These are phyloP conservation scores for Miltochrista miniata DNA, from an alignment of 2,888 invertebrate species.

Conservation along the genomic window DNA sequence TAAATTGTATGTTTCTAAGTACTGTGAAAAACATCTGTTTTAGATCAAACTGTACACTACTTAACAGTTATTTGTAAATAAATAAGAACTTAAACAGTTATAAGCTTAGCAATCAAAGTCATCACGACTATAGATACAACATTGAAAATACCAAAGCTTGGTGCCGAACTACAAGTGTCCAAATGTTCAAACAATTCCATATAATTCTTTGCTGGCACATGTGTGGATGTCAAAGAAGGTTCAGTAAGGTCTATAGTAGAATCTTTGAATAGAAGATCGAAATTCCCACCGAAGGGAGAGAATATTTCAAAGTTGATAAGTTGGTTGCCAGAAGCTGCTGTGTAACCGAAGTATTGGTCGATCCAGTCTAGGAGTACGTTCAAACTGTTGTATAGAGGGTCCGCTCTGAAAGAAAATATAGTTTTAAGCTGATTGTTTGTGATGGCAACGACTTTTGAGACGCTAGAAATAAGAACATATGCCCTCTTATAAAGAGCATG, in stretches of 20 bases:
- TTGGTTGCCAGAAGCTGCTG: conserved; percentile 51
- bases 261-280: conserved; percentile 85
- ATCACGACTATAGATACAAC: conserved; percentile 51
- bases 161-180: conserved; percentile 59
- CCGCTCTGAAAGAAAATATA: conserved; percentile 48
- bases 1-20: too few species aligned
- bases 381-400: conserved; percentile 57
- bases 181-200: conserved; percentile 79
- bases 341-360: conserved; percentile 80
- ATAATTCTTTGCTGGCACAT: conserved; percentile 80
- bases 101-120: conserved; percentile 46
- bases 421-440: too few species aligned
- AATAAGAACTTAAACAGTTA: conserved; percentile 38
- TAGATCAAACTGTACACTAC: too few species aligned
- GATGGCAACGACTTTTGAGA: too few species aligned
- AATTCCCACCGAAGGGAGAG: conserved; percentile 79
- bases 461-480: too few species aligned
- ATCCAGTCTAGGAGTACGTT: conserved; percentile 71
- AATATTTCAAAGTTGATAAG: conserved; percentile 82
- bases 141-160: conserved; percentile 48
- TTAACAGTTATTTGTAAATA: too few species aligned
- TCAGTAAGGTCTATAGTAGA: conserved; percentile 83
- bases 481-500: too few species aligned
- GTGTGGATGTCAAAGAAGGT: conserved; percentile 51
- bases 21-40: too few species aligned